Percentiles rank a stretch among this genome's conserved stretches.
phyloP scores from a whole-genome alignment of 30 jellyfish, hydroid and myxozoan genomes.

The Euphysa ruthae region DNA sequence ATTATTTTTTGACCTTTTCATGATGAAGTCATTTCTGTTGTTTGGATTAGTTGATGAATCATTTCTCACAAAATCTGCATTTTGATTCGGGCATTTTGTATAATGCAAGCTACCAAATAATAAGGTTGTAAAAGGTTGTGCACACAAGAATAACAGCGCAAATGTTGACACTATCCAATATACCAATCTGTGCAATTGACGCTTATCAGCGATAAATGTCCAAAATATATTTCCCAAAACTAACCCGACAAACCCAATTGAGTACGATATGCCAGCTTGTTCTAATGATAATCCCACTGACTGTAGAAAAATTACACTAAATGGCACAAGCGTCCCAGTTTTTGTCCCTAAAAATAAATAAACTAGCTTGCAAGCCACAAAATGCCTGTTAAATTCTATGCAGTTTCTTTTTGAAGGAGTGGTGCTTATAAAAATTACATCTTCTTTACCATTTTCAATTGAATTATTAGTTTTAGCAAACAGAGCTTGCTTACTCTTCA shows the following conservation, averaged over 20 bases:
- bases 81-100: background rate
- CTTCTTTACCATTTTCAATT: too few species aligned
- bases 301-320: background rate
- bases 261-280: background rate
- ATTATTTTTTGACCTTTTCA: background rate
- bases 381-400: too few species aligned
- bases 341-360: background rate
- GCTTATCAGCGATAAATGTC: background rate
- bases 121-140: background rate
- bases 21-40: background rate
- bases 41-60: background rate
- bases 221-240: background rate
- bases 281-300: background rate
- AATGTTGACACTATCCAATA: background rate
- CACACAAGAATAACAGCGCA: background rate
- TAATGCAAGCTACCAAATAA: background rate
- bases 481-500: too few species aligned
- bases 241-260: background rate
- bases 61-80: too few species aligned
- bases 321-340: background rate
- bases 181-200: background rate
- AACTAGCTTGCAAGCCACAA: background rate
- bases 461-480: too few species aligned
- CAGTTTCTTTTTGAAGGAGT: too few species aligned
- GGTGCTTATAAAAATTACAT: too few species aligned